Evolutionary conservation across 2,113 vertebrate species (phyloP).

Genomic region (Acanthochromis polyacanthus): DNA sequence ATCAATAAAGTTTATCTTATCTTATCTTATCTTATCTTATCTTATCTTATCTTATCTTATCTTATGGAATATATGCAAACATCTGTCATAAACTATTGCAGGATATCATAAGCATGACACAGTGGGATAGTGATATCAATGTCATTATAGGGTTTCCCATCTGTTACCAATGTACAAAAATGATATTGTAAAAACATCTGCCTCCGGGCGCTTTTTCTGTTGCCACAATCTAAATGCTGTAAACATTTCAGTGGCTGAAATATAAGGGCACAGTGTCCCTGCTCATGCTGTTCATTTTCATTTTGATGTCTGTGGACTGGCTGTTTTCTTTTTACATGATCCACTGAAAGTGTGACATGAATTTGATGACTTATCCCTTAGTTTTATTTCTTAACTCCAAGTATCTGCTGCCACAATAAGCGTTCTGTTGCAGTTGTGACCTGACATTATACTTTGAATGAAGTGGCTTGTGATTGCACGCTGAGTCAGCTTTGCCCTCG

Average conservation of each 20-base stretch:
- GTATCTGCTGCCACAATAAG: conserved; percentile 12
- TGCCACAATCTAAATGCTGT: not conserved
- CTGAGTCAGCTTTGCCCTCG: conserved; percentile 27
- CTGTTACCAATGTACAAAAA: not conserved
- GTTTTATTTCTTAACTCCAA: not conserved
- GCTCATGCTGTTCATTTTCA: not conserved
- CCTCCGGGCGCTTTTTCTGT: not conserved
- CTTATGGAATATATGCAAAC: too few species aligned
- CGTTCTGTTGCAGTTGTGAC: conserved; percentile 21
- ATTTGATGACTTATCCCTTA: conserved; percentile 23
- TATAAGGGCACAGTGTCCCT: not conserved
- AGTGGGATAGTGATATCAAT: not conserved
- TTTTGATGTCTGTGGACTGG: conserved; percentile 2
- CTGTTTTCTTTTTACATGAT: not conserved
- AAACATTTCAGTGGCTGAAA: not conserved
- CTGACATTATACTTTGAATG: conserved; percentile 20
- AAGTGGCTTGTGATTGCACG: conserved; percentile 11
- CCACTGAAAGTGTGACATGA: not conserved
- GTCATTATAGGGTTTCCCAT: not conserved
- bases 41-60: too few species aligned
- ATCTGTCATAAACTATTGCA: not conserved
- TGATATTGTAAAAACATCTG: not conserved
- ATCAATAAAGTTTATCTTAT: too few species aligned
- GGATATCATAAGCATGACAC: not conserved
- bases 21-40: too few species aligned